Percentiles rank a stretch among this genome's conserved stretches.
Evolutionary conservation across 2,113 vertebrate genomes (phyloP).

Genomic region (Sinosuthora webbiana): DNA sequence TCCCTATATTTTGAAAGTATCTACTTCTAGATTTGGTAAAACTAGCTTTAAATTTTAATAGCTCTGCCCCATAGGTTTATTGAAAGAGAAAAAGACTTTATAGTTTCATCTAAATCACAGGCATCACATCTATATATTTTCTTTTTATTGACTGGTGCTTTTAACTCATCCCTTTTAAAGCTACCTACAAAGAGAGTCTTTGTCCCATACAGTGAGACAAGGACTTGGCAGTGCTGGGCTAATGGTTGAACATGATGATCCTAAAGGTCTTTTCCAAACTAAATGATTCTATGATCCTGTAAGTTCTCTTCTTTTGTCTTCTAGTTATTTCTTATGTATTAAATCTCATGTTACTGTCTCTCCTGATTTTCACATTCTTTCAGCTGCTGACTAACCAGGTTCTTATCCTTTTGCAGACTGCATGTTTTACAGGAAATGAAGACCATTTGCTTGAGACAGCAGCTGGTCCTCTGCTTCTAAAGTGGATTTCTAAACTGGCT

Average conservation of each 20-base stretch:
- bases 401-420: not conserved
- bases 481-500: not conserved
- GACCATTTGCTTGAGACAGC: slow-evolving; percentile 9
- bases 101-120: not conserved
- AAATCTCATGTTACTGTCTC: not conserved
- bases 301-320: not conserved
- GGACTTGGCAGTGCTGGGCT: not conserved
- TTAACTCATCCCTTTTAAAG: not conserved
- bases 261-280: not conserved
- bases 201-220: not conserved
- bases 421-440: slow-evolving; percentile 39
- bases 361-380: not conserved
- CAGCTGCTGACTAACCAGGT: not conserved
- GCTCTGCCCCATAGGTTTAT: not conserved
- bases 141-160: not conserved
- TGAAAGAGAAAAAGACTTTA: not conserved
- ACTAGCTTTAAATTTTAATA: not conserved
- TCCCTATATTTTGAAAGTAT: not conserved
- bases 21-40: not conserved
- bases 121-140: not conserved
- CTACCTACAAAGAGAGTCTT: not conserved
- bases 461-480: slow-evolving; percentile 2
- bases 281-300: not conserved
- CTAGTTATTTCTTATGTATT: not conserved
- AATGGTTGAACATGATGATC: not conserved